Evolutionary conservation across 2,113 vertebrate genomes (phyloP), one percentile per base, ranked within the genome.

Genomic region (Sinocyclocheilus rhinocerous): DNA sequence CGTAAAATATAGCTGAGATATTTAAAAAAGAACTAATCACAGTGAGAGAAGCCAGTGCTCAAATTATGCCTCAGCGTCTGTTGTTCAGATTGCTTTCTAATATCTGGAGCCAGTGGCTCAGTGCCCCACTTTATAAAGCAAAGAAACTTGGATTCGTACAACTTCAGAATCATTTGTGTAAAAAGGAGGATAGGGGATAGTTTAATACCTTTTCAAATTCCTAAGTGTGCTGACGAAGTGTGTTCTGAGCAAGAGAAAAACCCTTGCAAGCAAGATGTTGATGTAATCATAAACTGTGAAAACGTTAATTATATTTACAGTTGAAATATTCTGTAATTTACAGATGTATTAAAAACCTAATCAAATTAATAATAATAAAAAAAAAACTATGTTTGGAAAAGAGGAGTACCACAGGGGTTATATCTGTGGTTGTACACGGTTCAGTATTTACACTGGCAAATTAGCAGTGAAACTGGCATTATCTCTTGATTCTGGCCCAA

Each of bases 1-100:
- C 29, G 5, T 78, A 52, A 18, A 78, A 78, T 22, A 57, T 18
- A 59, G 15, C 4, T 36, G 29, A 39, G 18, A 57, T 29, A 61
- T 61, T 12, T 61, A 15, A 61, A 33, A 61, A 36, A 79, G 55
- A 61, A 7, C 59, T 65, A 6, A 77, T 55, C 48, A 12, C 8
- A 20, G 76, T 26, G 50, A 26, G 24, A 77, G 24, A 77, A 59
- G 20, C 57, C 20, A 9, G 57, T 59, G 22, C 39, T 48, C 59
- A 26, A 67, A 67, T 65, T 48, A 29, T 67, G 59, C 39, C 79
- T 29, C 39, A 29, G 79, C 59, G 67, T 81, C 59, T 81, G 79
- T 81, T 81, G n/a, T 81, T 81, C 79, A 26, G 16, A 65, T 67
- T 48, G 79, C 79, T 65, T 81, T 65, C n/a, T 81, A 81, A 81